Percentiles rank a stretch among this genome's conserved stretches.
Evolutionary conservation across 53 echinoderm and acorn worm genomes (phyloP).

Genomic region (Patiria pectinifera): DNA sequence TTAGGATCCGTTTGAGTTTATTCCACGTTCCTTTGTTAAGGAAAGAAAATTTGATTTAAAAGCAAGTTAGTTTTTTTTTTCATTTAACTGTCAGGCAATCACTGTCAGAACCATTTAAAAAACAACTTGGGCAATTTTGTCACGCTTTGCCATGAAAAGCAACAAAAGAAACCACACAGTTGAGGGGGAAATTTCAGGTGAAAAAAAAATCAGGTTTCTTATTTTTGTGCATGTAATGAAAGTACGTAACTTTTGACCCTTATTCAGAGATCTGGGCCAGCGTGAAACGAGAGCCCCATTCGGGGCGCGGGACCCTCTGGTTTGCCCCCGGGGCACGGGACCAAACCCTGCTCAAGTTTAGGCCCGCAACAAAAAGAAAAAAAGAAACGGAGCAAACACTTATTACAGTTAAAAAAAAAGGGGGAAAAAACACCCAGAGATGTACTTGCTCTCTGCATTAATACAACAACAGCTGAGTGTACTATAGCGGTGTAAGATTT

Average conservation of each 20-base stretch:
- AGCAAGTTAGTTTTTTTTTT: neutral
- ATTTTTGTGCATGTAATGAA: neutral
- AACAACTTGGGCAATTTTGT: neutral
- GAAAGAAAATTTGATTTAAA: no score
- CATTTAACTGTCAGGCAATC: neutral
- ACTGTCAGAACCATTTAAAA: neutral
- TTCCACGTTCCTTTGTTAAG: no score
- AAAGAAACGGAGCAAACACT: constrained; percentile 46
- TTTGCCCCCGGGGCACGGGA: constrained; percentile 22
- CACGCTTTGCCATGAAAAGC: neutral
- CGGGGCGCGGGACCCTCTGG: constrained; percentile 11
- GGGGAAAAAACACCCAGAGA: neutral
- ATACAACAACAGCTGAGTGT: constrained; percentile 57
- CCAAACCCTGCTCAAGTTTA: constrained; percentile 46
- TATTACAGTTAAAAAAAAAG: neutral
- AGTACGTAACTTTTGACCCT: constrained; percentile 51
- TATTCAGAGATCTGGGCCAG: constrained; percentile 58
- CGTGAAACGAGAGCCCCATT: constrained; percentile 31
- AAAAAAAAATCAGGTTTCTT: neutral
- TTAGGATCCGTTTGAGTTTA: no score
- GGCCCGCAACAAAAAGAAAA: constrained; percentile 9
- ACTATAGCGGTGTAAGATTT: constrained; percentile 38
- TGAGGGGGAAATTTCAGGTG: neutral
- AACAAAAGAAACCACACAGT: neutral
- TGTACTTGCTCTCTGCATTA: constrained; percentile 1